Evolutionary conservation across 2,797 vertebrate genomes (phyloP), one percentile per base, ranked within the genome.

Genomic region (Erethizon dorsatum): DNA sequence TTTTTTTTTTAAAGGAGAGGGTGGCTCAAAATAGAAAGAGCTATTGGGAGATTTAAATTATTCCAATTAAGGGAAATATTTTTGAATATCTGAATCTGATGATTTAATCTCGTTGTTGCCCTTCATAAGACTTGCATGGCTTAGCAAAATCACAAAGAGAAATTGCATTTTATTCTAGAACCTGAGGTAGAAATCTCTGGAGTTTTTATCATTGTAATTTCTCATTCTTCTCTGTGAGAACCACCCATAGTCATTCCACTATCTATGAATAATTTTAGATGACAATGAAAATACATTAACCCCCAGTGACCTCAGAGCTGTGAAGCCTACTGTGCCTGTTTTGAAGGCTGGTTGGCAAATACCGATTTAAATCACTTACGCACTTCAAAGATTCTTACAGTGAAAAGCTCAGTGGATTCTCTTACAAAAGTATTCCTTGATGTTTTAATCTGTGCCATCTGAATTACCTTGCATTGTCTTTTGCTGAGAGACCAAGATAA

Each of bases 181-280:
- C 71, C 91, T 78, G 2, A 13, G 56, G 56, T 93, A 67, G 90
- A 93, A 91, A n/a, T 97, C 80, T 96, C 84, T 67, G 10, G 71
- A 96, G 84, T 80, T 96, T 91, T 97, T 93, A 77, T 93, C 75
- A 97, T 69, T 94, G 50, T 12, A 63, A 84, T 90, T 97, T 96
- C 12, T 84, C 82, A 67, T 90, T 92, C 88, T 97, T 85, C 12
- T 47, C 90, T 97, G 50, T 79, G 75, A 96, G 59, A 94, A 88
- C 26, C 69, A 93, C 37, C 52, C 63, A 54, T 83, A n/a, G n/a
- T 91, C 83, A 95, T 96, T 91, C n/a, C 67, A 88, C 57, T 83
- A 24, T 95, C 90, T 94, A 92, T 94, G 94, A 95, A 97, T 95
- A 95, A 94, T 95, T 90, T 96, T 83, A 95, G 88, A 90, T 97